These are phyloP conservation scores for Acyrthosiphon pisum DNA, from an alignment of 1,140 invertebrate species.

Conservation along the genomic window DNA sequence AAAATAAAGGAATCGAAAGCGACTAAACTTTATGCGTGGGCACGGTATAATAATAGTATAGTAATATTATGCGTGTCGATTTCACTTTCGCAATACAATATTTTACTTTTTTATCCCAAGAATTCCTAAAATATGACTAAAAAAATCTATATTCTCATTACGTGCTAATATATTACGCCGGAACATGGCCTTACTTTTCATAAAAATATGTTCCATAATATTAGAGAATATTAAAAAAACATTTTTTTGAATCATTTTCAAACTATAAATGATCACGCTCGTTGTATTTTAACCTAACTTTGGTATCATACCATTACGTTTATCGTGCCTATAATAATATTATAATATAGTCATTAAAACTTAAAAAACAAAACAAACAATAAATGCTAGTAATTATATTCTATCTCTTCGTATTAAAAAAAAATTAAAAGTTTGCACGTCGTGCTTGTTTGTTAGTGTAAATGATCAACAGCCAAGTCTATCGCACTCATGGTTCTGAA, in stretches of 20 bases:
- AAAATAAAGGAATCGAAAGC: background rate
- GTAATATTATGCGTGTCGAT: background rate
- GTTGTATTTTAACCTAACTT: background rate
- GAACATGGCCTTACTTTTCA: background rate
- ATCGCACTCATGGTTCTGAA: too few relatives aligned
- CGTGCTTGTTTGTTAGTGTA: too few relatives aligned
- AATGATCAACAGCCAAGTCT: too few relatives aligned
- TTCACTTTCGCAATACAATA: background rate
- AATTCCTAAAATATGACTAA: background rate
- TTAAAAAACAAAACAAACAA: too few relatives aligned
- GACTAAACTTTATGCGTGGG: background rate
- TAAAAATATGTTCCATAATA: background rate
- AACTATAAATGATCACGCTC: too few relatives aligned
- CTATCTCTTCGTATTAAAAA: too few relatives aligned
- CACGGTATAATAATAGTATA: background rate
- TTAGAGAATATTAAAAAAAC: background rate
- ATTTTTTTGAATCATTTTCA: background rate
- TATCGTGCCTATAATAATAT: background rate
- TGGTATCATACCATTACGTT: background rate
- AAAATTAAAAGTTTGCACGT: too few relatives aligned
- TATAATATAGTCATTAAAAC: too few relatives aligned
- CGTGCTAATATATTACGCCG: background rate
- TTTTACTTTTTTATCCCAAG: background rate
- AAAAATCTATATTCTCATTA: background rate
- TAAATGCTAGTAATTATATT: too few relatives aligned